A percentile compares a stretch with the other conserved stretches of the same genome.
Conservation (phyloP, 2,888 invertebrate genomes). For the Melanophora roralis region DNA sequence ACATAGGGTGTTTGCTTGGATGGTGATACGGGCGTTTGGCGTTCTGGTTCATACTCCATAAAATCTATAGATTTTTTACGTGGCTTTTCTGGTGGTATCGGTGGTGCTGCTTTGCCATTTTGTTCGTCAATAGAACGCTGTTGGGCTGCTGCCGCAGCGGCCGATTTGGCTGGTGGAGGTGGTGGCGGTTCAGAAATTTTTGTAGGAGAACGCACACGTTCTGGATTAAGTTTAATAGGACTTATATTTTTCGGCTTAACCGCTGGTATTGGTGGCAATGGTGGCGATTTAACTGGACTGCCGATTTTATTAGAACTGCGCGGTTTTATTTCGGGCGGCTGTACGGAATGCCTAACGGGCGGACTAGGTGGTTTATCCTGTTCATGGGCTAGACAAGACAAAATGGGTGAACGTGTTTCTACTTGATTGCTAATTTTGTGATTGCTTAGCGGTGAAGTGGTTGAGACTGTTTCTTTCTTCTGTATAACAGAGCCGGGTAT, state of each 20-base stretch:
- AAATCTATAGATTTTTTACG: slow-evolving; percentile 76
- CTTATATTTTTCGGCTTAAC: slow-evolving; percentile 75
- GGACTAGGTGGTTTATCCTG: slow-evolving; percentile 73
- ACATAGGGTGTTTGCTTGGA: slow-evolving; percentile 43
- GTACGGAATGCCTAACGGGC: slow-evolving; percentile 70
- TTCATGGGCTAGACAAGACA: slow-evolving; percentile 53
- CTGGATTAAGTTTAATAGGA: slow-evolving; percentile 74
- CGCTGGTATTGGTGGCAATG: slow-evolving; percentile 75
- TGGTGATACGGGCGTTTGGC: slow-evolving; percentile 66
- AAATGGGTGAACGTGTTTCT: slow-evolving; percentile 64
- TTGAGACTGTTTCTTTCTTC: slow-evolving; percentile 67
- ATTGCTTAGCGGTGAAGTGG: slow-evolving; percentile 53
- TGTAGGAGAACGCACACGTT: slow-evolving; percentile 74
- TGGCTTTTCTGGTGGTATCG: slow-evolving; percentile 74
- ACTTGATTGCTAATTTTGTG: slow-evolving; percentile 61
- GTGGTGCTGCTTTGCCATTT: slow-evolving; percentile 66
- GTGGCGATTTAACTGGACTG: slow-evolving; percentile 76
- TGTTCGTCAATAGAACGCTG: slow-evolving; percentile 71
- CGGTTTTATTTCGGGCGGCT: slow-evolving; percentile 77
- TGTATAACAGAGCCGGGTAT: slow-evolving; percentile 76
- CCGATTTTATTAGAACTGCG: slow-evolving; percentile 74
- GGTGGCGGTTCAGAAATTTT: slow-evolving; percentile 72
- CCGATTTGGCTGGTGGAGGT: slow-evolving; percentile 73
- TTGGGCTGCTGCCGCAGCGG: slow-evolving; percentile 72
- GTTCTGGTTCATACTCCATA: slow-evolving; percentile 69